Evolutionary conservation across 2,113 vertebrate genomes (phyloP).

Genomic region (Malurus melanocephalus): DNA sequence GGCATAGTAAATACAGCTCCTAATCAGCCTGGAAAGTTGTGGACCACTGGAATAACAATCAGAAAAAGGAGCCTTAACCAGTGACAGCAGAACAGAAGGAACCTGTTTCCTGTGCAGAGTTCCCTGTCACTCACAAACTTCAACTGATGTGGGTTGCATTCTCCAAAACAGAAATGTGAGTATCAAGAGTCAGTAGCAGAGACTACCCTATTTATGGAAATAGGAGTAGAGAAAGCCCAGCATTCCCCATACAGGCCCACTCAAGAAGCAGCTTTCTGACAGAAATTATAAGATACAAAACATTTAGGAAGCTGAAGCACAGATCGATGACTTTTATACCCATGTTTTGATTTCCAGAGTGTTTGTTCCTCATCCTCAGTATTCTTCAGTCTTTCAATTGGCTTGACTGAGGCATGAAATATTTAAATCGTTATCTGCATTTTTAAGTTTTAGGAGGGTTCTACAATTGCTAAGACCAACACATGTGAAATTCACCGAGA

Average conservation of each 20-base stretch:
- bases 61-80: background rate
- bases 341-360: background rate
- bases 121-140: background rate
- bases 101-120: background rate
- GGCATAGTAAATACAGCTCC: background rate
- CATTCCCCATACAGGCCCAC: background rate
- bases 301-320: background rate
- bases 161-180: background rate
- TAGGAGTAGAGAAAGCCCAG: background rate
- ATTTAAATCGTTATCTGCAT: background rate
- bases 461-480: background rate
- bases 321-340: background rate
- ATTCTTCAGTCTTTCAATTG: background rate
- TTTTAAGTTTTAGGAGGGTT: background rate
- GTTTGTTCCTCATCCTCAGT: background rate
- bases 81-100: background rate
- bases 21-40: background rate
- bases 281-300: background rate
- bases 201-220: background rate
- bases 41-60: background rate
- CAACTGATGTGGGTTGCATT: background rate
- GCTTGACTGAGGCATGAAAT: background rate
- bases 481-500: background rate
- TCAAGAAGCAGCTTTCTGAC: background rate
- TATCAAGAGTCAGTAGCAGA: background rate